Evolutionary conservation across 2,888 invertebrate genomes (phyloP), one percentile per base, ranked within the genome.

Genomic region (Halocaridina rubra): DNA sequence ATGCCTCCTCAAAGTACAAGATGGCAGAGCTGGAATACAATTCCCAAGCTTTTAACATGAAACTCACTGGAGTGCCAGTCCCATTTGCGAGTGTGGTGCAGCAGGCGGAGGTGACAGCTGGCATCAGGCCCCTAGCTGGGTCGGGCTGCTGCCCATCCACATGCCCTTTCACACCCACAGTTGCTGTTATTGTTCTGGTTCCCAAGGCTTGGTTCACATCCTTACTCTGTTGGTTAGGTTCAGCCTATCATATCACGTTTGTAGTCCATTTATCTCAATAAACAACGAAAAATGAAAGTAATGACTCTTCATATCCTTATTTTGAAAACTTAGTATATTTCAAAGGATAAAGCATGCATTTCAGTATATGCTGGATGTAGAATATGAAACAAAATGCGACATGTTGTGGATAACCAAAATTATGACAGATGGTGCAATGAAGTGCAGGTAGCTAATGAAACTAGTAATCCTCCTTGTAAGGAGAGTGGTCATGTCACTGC

Each of bases 211-310:
- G 84, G 84, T 84, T 84, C 84, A 79, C 84, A 84, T 79, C 84
- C 80, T 80, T 84, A 84, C 84, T 84, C 84, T 80, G 84, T 84
- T 84, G 84, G 84, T 84, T 84, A 84, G 84, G 84, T 84, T 84
- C 84, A 84, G 84, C 80, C 84, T 84, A 84, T 84, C 84, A 84
- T 84, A 84, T 80, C 84, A 84, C 84, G 84, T 84, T 84, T 84
- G 84, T 84, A 84, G 84, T 84, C 84, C 84, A 84, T 84, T 84
- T 84, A 84, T 80, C 84, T 84, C 84, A 84, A 84, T 84, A 84
- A 84, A 84, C 84, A 84, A 84, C 84, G 84, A 84, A 84, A 84
- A 84, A 39, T 57, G 78, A 22, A 16, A 30, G 10, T 29, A 22
- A n/a, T 80, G 22, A 72, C 22, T 80, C n/a, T 53, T 57, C 19